Conservation (phyloP, 2,888 invertebrate genomes). For the Neoaliturus tenellus region DNA sequence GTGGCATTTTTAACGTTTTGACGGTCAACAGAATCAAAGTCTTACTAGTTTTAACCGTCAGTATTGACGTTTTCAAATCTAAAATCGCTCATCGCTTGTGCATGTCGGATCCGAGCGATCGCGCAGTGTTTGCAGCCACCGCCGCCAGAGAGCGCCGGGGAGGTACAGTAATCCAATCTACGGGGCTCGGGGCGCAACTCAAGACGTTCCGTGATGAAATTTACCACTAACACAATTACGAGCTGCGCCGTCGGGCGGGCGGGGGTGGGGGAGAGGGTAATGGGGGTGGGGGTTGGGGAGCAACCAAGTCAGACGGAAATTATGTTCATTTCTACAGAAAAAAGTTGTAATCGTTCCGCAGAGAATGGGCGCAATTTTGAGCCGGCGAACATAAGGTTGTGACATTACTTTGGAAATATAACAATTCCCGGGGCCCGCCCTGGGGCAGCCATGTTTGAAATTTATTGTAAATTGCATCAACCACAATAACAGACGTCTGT, state of each 20-base stretch:
- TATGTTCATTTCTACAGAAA: conserved; percentile 61
- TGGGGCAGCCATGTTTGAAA: conserved; percentile 55
- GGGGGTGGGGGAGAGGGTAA: conserved; percentile 56
- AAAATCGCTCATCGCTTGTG: not conserved
- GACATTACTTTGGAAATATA: conserved; percentile 50
- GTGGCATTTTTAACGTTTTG: too few species aligned
- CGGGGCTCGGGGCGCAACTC: conserved; percentile 39
- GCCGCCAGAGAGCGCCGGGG: not conserved
- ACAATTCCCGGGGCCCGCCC: conserved; percentile 48
- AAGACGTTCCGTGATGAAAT: conserved; percentile 59
- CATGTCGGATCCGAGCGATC: not conserved
- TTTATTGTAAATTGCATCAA: conserved; percentile 53
- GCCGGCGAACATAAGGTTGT: conserved; percentile 40
- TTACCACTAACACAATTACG: conserved; percentile 60
- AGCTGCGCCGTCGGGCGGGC: conserved; percentile 49
- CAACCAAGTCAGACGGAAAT: conserved; percentile 56
- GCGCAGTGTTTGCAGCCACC: not conserved
- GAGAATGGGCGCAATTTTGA: conserved; percentile 53
- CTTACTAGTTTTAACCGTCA: not conserved
- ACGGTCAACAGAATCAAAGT: too few species aligned
- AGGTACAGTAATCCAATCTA: conserved; percentile 41
- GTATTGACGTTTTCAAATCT: not conserved
- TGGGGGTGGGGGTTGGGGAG: conserved; percentile 57
- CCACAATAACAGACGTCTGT: conserved; percentile 48
- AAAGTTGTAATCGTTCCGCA: conserved; percentile 56